A percentile compares a stretch with the other conserved stretches of the same genome.
Evolutionary conservation across 2,113 vertebrate species (phyloP).

Genomic region (Lanius ludovicianus): DNA sequence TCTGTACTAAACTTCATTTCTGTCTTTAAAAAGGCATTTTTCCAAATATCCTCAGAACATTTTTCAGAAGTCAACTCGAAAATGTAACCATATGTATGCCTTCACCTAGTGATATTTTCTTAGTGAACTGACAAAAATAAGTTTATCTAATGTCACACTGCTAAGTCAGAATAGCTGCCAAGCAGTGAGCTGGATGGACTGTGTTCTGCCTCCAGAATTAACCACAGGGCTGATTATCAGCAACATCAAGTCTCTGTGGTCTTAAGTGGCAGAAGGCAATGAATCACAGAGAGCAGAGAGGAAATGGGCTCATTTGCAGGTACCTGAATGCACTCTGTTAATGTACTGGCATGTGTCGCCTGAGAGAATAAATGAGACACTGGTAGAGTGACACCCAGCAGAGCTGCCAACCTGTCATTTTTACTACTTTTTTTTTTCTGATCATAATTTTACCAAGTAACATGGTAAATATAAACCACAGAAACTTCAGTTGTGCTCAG

Average conservation of each 20-base stretch:
- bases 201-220: conserved; percentile 4
- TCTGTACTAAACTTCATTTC: background rate
- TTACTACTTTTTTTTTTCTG: background rate
- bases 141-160: background rate
- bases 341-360: background rate
- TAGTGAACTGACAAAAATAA: conserved; percentile 35
- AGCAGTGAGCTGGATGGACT: background rate
- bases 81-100: conserved; percentile 41
- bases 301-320: background rate
- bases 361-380: background rate
- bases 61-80: conserved; percentile 25
- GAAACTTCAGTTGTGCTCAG: background rate
- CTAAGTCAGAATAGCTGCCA: conserved; percentile 6
- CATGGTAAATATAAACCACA: background rate
- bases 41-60: conserved; percentile 9
- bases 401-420: background rate
- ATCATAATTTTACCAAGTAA: background rate
- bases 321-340: background rate
- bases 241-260: background rate
- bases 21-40: conserved; percentile 18
- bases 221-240: background rate
- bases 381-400: background rate
- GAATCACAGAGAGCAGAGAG: background rate
- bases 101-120: conserved; percentile 29
- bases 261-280: background rate